Evolutionary conservation across 2,113 vertebrate species (phyloP), one percentile per base, ranked within the genome.

Genomic region (Prinia subflava): DNA sequence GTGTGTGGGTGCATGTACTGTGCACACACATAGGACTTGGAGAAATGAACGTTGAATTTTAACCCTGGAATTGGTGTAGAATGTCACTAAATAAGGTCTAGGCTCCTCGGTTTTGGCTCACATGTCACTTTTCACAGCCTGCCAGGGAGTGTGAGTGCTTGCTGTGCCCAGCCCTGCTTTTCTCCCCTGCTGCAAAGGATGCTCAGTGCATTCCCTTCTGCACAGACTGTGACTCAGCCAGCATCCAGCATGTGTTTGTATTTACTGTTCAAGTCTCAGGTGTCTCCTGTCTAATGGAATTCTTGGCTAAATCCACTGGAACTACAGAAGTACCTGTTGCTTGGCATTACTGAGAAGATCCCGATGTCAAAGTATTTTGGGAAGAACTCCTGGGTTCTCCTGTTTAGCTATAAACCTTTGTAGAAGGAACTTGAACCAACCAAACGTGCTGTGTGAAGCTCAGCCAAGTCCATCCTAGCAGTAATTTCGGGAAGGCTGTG

Each of bases 31-130:
- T 1, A 10, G 25, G 23, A 44, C 37, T 69, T 79, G 65, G 27
- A 73, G 75, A 88, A 87, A 85, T 44, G 53, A 89, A 68, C 52
- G 62, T 6, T 55, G 67, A 81, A 85, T 95, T 94, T 70, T 50
- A 80, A 52, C 46, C 30, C 24, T 67, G 59, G 42, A 85, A 65
- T 62, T 33, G 18, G 23, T 73, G 22, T 37, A 35, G 31, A 91
- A 39, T 60, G 13, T 79, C 28, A 50, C 46, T 83, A 63, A 82
- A 53, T 76, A 63, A 82, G 57, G 41, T 53, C 42, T 7, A 23
- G 22, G 6, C 46, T 64, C 46, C 59, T 80, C 42, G 47, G 0
- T 35, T 83, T 85, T 68, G 77, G 33, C 59, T 91, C 50, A 46
- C 19, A 2, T 30, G 65, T 62, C 89, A 47, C 41, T 85, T 63